These are phyloP conservation scores for Corella eumyota DNA, from an alignment of 23 tunicate species.

Conservation along the genomic window DNA sequence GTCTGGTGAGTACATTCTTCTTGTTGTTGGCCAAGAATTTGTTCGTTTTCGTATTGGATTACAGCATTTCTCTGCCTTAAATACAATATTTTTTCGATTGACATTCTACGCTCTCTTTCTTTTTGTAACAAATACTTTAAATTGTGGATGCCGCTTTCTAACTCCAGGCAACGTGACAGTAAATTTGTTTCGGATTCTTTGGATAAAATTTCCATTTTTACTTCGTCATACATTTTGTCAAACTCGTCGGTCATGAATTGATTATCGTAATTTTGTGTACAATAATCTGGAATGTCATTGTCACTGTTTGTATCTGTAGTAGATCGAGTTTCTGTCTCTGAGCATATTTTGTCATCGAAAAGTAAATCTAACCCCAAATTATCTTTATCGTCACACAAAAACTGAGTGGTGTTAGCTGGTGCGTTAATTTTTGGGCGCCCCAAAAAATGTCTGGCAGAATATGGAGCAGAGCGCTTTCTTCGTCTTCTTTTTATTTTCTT, in stretches of 20 bases:
- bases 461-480: constrained; percentile 9
- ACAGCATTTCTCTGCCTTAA: constrained; percentile 18
- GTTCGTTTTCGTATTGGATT: constrained; percentile 24
- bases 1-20: no score
- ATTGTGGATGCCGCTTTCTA: constrained; percentile 49
- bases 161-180: constrained; percentile 29
- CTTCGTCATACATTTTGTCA: constrained; percentile 49
- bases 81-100: constrained; percentile 28
- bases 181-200: constrained; percentile 17
- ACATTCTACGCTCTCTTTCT: constrained; percentile 18
- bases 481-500: constrained; percentile 1
- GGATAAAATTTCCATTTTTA: constrained; percentile 26
- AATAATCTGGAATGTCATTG: not conserved
- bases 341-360: constrained; percentile 3
- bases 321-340: not conserved
- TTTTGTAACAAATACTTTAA: constrained; percentile 33
- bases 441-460: constrained; percentile 35
- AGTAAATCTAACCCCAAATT: constrained; percentile 6
- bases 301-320: constrained; percentile 3
- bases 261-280: constrained; percentile 6
- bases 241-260: constrained; percentile 15
- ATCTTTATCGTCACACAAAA: constrained; percentile 18
- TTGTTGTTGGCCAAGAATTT: no score
- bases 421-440: constrained; percentile 51
- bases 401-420: constrained; percentile 22